Base-by-base conservation (phyloP, 2,113 vertebrate genomes). In the Copsychus sechellarum region DNA sequence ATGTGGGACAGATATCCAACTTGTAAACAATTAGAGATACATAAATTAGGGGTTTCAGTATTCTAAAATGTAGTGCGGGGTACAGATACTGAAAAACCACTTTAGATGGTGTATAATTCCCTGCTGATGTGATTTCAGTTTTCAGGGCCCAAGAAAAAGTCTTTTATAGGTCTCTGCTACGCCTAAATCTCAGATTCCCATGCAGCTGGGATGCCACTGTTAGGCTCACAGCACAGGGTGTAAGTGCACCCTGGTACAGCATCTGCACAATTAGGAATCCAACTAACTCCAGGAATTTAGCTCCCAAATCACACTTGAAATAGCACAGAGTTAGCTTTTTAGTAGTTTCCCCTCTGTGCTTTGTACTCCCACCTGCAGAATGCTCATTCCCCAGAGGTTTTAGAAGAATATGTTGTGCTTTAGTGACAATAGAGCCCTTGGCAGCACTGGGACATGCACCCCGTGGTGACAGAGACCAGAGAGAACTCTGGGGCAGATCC, bases 191-290 rank as follows among this genome's bases (percentile, higher is more conserved):
- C 80, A 58, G 34, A 29, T 58, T 86, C 25, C 38, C 12, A 4
- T 31, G 56, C 11, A 50, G 34, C 28, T 89, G 42, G 26, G 73
- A 45, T 20, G 29, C 14, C 31, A 53, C 19, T 36, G 38, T 31
- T 28, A 31, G 2, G 10, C 21, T 42, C 14, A 42, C 0, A 2
- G 34, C 47, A 58, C 0, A 28, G 1, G 25, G 34, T 15, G 5
- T n/a, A 42, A 81, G 26, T 54, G 17, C 6, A 22, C 24, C 34
- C 26, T 57, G 45, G 22, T 33, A 48, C 26, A 62, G 13, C 25
- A 34, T 76, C 31, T 51, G 51, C n/a, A 61, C 53, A 43, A 61
- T 40, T 28, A 61, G n/a, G 36, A 72, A 65, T 16, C 15, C 48
- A 42, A 51, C 34, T 12, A 58, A 58, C 56, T 78, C 43, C 23